phyloP scores from a whole-genome alignment of 2,888 invertebrate species.

The Phyto melanocephala region DNA sequence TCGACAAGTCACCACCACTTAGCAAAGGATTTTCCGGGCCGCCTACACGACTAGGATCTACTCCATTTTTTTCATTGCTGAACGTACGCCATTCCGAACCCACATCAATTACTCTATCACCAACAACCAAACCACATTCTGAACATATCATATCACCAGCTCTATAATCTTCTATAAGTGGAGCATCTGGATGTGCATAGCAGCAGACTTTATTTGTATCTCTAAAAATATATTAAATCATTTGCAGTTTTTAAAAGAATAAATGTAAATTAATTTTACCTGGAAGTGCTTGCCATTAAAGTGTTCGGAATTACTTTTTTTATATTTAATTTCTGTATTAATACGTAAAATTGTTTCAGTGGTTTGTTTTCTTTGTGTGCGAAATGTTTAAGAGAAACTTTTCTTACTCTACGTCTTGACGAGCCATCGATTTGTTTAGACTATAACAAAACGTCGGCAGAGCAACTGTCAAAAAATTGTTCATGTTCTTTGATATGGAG shows the following conservation, averaged over 20 bases:
- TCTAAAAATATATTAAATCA: not conserved
- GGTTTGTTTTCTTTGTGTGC: too few relatives aligned
- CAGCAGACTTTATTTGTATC: constrained; percentile 89
- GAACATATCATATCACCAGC: constrained; percentile 98
- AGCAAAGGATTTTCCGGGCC: constrained; percentile 98
- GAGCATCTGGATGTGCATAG: constrained; percentile 96
- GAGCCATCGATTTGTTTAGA: too few relatives aligned
- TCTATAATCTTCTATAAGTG: constrained; percentile 97
- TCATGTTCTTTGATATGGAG: too few relatives aligned
- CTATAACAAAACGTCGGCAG: too few relatives aligned
- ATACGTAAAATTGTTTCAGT: not conserved
- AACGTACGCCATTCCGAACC: constrained; percentile 99
- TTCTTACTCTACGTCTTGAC: too few relatives aligned
- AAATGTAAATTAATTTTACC: constrained; percentile 45
- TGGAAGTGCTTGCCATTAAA: constrained; percentile 69
- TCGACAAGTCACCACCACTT: constrained; percentile 96
- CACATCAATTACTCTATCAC: constrained; percentile 99
- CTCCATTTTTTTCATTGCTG: constrained; percentile 97
- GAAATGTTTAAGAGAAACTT: too few relatives aligned
- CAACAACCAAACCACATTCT: constrained; percentile 99
- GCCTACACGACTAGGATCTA: constrained; percentile 99
- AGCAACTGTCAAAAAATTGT: too few relatives aligned
- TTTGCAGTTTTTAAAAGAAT: not conserved
- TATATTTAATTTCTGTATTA: not conserved
- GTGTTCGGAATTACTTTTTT: not conserved